A percentile compares a stretch with the other conserved stretches of the same genome.
Conservation (phyloP, 2,888 invertebrate genomes). For the Cataglyphis livida region DNA sequence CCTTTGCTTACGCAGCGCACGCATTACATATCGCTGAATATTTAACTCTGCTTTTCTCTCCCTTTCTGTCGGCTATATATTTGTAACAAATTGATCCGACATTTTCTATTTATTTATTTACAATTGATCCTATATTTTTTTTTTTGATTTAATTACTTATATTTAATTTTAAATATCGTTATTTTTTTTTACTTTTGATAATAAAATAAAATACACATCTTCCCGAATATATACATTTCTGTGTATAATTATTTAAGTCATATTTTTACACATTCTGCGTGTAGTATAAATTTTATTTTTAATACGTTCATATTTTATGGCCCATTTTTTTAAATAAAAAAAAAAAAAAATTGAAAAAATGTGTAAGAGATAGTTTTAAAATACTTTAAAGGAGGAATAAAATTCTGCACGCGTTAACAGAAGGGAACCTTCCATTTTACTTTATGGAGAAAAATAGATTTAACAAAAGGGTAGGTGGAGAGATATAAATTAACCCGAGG, state of each 20-base stretch:
- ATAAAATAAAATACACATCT: neutral
- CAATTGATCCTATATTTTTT: no score
- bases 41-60: neutral
- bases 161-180: neutral
- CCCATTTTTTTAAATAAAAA: neutral
- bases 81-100: neutral
- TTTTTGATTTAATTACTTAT: neutral
- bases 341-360: neutral
- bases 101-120: no score
- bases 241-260: neutral
- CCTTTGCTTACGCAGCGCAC: constrained; percentile 8
- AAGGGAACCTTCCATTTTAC: neutral
- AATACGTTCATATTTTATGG: neutral
- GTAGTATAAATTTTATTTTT: neutral
- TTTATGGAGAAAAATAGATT: neutral
- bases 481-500: neutral
- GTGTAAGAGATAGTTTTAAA: neutral
- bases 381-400: neutral
- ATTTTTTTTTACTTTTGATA: neutral
- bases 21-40: neutral
- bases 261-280: neutral
- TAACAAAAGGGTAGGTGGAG: neutral
- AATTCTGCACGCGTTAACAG: constrained; percentile 3
- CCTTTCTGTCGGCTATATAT: neutral
- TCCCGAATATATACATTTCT: neutral